Percentiles rank a stretch among this genome's conserved stretches.
Conservation (phyloP, 1,140 invertebrate genomes). For the Habropoda laboriosa region DNA sequence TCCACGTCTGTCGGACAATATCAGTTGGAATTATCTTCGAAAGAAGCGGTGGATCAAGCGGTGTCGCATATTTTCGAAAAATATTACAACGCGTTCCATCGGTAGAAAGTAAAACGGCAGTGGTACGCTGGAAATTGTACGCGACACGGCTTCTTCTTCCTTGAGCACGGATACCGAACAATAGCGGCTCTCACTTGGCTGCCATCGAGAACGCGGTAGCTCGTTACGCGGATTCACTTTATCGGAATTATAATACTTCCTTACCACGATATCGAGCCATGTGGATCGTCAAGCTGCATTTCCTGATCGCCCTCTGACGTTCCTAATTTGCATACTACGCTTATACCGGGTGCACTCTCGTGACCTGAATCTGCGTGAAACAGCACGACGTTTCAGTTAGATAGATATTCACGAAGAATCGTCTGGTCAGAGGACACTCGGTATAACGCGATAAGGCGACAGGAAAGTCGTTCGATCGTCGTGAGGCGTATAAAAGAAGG, state of each 20-base stretch:
- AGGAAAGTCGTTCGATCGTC: not conserved
- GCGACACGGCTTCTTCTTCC: slow-evolving; percentile 23
- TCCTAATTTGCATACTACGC: no score
- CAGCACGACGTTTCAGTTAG: no score
- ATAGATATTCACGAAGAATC: no score
- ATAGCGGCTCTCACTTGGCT: slow-evolving; percentile 46
- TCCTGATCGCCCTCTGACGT: slow-evolving; percentile 12
- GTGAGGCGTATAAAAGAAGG: not conserved
- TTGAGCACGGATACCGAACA: slow-evolving; percentile 25
- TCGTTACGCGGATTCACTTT: slow-evolving; percentile 34
- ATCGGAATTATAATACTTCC: slow-evolving; percentile 34
- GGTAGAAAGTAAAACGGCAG: slow-evolving; percentile 56
- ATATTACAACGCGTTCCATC: slow-evolving; percentile 14
- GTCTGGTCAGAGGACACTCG: no score
- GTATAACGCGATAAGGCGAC: not conserved
- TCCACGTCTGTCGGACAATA: no score
- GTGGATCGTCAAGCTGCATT: not conserved
- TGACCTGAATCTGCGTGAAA: no score
- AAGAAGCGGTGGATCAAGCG: no score
- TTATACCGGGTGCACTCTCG: no score
- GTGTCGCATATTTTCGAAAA: no score
- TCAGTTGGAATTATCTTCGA: no score
- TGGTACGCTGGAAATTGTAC: not conserved
- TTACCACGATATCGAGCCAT: not conserved
- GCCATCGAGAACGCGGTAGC: not conserved